Base-by-base conservation (phyloP, 2,888 invertebrate genomes). In the Beris chalybata region DNA sequence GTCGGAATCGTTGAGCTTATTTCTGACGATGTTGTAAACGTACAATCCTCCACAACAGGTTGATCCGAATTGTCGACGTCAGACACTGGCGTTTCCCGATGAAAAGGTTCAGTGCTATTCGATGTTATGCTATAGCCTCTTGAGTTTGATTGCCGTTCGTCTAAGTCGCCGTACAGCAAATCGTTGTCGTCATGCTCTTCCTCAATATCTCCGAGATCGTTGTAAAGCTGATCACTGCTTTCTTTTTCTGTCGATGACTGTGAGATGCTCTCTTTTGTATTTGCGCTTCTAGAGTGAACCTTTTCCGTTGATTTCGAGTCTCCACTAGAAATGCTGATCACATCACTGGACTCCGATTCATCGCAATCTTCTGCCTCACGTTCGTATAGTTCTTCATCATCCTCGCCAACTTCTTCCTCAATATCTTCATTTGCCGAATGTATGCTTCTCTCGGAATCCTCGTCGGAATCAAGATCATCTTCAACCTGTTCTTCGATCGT, bases 121-220 rank as follows among this genome's bases (percentile, higher is more conserved):
- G 61, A 52, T 32, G 12, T 32, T 11, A 31, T 38, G 32, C 59
- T 59, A 5, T 50, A 12, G 5, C 13, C 15, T 5, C 38, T 32
- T 4, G 11, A 44, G 4, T 22, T 5, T 12, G 58, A 7, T 15
- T 4, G 15, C 13, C 38, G 31, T 38, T 38, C 15, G 11, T 61
- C 61, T n/a, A 61, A 38, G 30, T 61, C 61, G 12, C 61, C 52
- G 15, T 61, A 61, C 13, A 61, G 30, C n/a, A 61, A 11, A 12
- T 61, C 13, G 32, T 38, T 50, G 6, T 52, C 61, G 6, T 52
- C 38, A 11, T 52, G 32, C 12, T 11, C 15, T 22, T 29, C 32
- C 12, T 11, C 52, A 1, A 38, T 6, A 38, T 38, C 7, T 7
- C 9, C 38, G 38, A 38, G 38, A 9, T 38, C 38, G 38, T 9